Conservation (phyloP, 2,888 invertebrate species). For the Phania funesta region DNA sequence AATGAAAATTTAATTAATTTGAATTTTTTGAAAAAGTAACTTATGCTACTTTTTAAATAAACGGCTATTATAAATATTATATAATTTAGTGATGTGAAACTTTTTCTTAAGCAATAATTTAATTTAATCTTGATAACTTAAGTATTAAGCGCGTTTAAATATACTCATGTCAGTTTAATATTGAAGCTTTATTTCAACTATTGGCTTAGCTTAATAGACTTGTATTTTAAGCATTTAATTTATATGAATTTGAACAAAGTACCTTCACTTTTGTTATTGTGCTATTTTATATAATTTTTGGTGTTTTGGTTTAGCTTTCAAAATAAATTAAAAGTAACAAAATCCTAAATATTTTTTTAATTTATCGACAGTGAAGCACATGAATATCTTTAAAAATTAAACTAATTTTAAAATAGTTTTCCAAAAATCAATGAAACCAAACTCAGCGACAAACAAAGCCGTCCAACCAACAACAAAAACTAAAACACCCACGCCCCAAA, state of each 20-base stretch:
- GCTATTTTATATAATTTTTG: conserved; percentile 26
- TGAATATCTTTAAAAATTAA: conserved; percentile 63
- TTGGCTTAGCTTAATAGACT: neutral
- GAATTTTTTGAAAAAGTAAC: no score
- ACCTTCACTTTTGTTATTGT: conserved; percentile 60
- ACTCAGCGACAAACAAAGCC: conserved; percentile 37
- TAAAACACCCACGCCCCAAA: conserved; percentile 62
- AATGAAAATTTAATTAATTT: no score
- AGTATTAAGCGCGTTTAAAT: neutral
- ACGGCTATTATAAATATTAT: no score
- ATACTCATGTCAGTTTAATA: conserved; percentile 16
- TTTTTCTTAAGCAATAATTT: no score
- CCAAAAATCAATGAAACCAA: conserved; percentile 56
- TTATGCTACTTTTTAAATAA: no score
- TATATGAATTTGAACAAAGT: conserved; percentile 22
- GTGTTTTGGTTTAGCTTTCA: conserved; percentile 7
- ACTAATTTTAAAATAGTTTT: conserved; percentile 64
- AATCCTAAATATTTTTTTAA: conserved; percentile 36
- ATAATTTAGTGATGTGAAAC: no score
- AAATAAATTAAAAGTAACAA: conserved; percentile 1
- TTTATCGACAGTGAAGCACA: conserved; percentile 51
- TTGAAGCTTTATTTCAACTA: neutral
- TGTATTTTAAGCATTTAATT: neutral
- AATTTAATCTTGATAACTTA: neutral
- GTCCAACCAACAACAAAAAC: conserved; percentile 19